Conservation (phyloP, 64 coral and sea anemone genomes). For the Cladopsammia gracilis region DNA sequence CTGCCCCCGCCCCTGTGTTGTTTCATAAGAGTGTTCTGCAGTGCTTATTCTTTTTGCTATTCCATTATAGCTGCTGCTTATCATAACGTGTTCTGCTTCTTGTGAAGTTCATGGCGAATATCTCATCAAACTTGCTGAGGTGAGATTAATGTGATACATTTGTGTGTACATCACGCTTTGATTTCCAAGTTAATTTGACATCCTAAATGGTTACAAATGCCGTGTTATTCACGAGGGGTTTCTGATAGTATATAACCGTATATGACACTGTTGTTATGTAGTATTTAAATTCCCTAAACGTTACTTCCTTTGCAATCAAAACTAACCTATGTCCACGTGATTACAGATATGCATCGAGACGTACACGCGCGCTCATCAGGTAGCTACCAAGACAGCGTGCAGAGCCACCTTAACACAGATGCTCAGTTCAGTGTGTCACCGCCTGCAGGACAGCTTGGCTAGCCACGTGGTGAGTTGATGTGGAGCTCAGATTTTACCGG, state of each 20-base stretch:
- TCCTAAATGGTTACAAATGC: too few relatives aligned
- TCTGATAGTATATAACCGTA: too few relatives aligned
- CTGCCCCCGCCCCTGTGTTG: too few relatives aligned
- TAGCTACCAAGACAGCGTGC: constrained; percentile 94
- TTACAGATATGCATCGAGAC: constrained; percentile 97
- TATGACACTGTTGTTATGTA: too few relatives aligned
- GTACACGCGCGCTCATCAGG: constrained; percentile 91
- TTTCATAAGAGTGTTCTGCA: too few relatives aligned
- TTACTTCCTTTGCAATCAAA: too few relatives aligned
- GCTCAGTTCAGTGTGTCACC: constrained; percentile 94
- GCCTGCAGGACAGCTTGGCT: constrained; percentile 84
- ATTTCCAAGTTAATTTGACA: too few relatives aligned
- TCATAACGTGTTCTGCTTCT: constrained; percentile 97
- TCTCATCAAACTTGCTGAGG: constrained; percentile 97
- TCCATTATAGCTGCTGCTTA: constrained; percentile 81
- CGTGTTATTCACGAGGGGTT: too few relatives aligned
- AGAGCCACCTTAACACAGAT: constrained; percentile 97
- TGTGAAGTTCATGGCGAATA: constrained; percentile 99
- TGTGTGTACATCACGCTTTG: background rate
- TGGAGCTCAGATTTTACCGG: too few relatives aligned
- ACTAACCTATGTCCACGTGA: background rate
- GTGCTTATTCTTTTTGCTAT: background rate
- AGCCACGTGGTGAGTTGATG: constrained; percentile 75
- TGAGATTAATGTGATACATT: constrained; percentile 13
- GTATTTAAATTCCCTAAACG: too few relatives aligned